Evolutionary conservation across 1,140 invertebrate species (phyloP), one percentile per base, ranked within the genome.

Genomic region (Drosophila orena): DNA sequence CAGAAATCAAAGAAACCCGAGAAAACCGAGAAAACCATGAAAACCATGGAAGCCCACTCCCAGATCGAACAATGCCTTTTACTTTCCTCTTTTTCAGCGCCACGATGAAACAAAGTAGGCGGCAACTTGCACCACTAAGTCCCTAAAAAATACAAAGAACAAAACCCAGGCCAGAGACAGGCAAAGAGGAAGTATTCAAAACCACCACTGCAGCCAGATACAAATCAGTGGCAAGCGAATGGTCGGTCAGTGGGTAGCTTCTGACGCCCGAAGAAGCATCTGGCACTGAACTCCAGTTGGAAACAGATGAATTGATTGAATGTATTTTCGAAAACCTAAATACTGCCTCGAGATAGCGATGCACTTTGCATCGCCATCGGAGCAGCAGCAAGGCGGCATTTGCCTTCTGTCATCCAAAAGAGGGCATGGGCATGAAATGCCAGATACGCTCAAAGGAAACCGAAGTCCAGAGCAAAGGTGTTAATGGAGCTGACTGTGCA

Each of bases 31-130:
- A 34, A 40, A 47, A 35, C 14, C 17, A 11, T 27, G 22, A 11
- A 1, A 38, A n/a, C 49, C 15, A 53, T 34, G 42, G 49, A 12
- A 12, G 40, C 15, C 11, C 10, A 35, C n/a, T 52, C 30, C 10
- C 49, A 35, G 55, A 35, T 17, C 61, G 47, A 61, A 74, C 68
- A 70, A 81, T 62, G 75, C 79, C 74, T 78, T 74, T 79, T 56
- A 57, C 30, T 61, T 60, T 30, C 35, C 27, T 64, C 4, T 69
- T 65, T 49, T 54, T 34, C 78, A 74, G 70, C 62, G 76, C 70
- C 76, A 64, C 62, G 59, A 80, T 80, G 64, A 53, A 71, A 38
- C 43, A 64, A 59, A 83, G 59, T 44, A 80, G 71, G 77, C 77
- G 77, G 77, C 62, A 62, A 69, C 50, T 44, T 24, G 43, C 34